phyloP scores from a whole-genome alignment of 2,797 vertebrate genomes.

The Chrosomus eos region DNA sequence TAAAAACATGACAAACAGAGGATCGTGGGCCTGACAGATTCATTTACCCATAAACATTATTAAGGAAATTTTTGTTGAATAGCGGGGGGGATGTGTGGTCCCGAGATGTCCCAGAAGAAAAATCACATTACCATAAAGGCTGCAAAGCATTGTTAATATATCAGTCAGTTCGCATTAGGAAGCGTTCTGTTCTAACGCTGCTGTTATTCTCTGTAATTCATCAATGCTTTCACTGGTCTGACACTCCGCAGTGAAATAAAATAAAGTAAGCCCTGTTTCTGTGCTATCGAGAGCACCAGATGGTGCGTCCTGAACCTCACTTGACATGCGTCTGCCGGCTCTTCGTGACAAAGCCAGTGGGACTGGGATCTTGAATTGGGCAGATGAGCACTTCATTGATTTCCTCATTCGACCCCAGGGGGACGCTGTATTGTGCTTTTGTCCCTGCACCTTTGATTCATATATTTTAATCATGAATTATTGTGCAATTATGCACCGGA shows the following conservation, averaged over 20 bases:
- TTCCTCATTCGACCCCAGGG: slow-evolving; percentile 46
- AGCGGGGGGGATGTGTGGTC: not conserved
- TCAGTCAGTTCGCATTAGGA: not conserved
- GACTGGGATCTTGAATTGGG: slow-evolving; percentile 52
- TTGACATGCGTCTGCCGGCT: slow-evolving; percentile 45
- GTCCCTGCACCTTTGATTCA: slow-evolving; percentile 54
- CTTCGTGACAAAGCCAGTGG: slow-evolving; percentile 48
- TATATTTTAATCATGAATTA: slow-evolving; percentile 60
- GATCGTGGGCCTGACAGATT: not conserved
- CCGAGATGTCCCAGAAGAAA: slow-evolving; percentile 24
- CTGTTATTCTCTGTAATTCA: slow-evolving; percentile 13
- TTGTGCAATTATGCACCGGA: slow-evolving; percentile 55
- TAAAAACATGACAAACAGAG: not conserved
- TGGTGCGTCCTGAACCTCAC: slow-evolving; percentile 53
- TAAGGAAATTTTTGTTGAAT: slow-evolving; percentile 16
- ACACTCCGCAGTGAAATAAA: not conserved
- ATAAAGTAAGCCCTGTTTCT: slow-evolving; percentile 37
- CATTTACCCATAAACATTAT: not conserved
- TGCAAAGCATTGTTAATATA: slow-evolving; percentile 27
- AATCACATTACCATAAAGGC: slow-evolving; percentile 11
- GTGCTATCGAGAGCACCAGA: slow-evolving; percentile 57
- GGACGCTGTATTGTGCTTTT: slow-evolving; percentile 56
- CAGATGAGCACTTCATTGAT: slow-evolving; percentile 66
- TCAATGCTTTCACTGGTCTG: slow-evolving; percentile 8
- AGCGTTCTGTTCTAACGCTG: not conserved